Base-by-base conservation (phyloP, 2,797 vertebrate species). In the Rhynchotus rufescens region DNA sequence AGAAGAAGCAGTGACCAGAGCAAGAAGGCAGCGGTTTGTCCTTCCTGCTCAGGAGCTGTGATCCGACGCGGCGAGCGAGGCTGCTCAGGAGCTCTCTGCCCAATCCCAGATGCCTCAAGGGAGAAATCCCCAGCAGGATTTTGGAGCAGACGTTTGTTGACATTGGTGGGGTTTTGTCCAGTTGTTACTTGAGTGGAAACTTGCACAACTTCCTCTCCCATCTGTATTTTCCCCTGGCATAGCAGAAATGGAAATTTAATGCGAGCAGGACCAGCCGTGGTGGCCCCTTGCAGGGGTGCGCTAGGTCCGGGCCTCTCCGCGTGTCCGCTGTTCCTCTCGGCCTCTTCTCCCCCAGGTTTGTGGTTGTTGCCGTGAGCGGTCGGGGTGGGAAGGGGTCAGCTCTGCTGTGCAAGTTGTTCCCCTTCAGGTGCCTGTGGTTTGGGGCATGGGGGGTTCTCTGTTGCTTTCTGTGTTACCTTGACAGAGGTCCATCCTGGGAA, bases 151-250 rank as follows among this genome's bases (percentile, higher is more conserved):
- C 42, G 52, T 6, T 76, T 4, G 1, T 62, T 83, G 54, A 67
- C 6, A 5, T 15, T 65, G n/a, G n/a, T 77, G 15, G 28, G n/a
- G n/a, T 49, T 51, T 73, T 52, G 45, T 51, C 59, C 44, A 56
- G 7, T 17, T 77, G 51, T 49, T 20, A 56, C 42, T 14, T 49
- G 11, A 80, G 49, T 36, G 67, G 44, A 32, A 68, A 23, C 36
- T 61, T 84, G 34, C 8, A 42, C 28, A 4, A 2, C 73, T 81
- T 21, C 3, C 36, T 56, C 45, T 11, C 21, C 17, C 7, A 7
- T 10, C 4, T 10, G 14, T 15, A 1, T 2, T 69, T 84, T 66
- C 6, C 2, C 1, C 8, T 44, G 23, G 7, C 47, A 7, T n/a
- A 15, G 51, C 51, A 52, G 15, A 54, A 54, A 7, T 16, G 44